These are phyloP conservation scores for Dinomys branickii DNA, from an alignment of 2,113 vertebrate species.

Conservation along the genomic window DNA sequence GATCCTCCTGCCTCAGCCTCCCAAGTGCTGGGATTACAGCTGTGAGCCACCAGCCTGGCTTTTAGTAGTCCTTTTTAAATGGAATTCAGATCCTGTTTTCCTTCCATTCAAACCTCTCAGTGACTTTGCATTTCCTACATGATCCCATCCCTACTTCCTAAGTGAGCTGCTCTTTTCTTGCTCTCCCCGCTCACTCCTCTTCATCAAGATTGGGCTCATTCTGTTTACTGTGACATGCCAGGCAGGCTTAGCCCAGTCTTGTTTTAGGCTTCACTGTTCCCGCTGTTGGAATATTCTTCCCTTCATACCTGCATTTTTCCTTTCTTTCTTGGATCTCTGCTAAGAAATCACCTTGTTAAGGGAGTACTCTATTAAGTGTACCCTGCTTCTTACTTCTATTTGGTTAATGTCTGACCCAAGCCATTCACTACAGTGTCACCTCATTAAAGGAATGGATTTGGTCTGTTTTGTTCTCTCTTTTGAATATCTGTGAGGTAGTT, in stretches of 20 bases:
- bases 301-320: background rate
- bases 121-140: background rate
- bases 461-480: background rate
- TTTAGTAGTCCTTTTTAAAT: background rate
- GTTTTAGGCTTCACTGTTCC: background rate
- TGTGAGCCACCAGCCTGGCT: background rate
- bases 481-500: background rate
- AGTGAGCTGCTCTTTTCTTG: background rate
- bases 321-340: background rate
- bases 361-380: background rate
- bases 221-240: background rate
- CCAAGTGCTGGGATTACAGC: background rate
- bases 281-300: background rate
- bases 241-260: background rate
- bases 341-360: constrained; percentile 1
- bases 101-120: background rate
- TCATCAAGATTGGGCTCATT: background rate
- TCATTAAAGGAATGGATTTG: background rate
- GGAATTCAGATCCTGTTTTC: background rate
- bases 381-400: background rate
- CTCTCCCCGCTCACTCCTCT: background rate
- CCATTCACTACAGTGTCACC: background rate
- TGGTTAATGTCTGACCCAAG: background rate
- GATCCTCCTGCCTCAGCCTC: background rate
- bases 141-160: background rate